Conservation (phyloP, 1,140 invertebrate species). For the Drosophila tsacasi region DNA sequence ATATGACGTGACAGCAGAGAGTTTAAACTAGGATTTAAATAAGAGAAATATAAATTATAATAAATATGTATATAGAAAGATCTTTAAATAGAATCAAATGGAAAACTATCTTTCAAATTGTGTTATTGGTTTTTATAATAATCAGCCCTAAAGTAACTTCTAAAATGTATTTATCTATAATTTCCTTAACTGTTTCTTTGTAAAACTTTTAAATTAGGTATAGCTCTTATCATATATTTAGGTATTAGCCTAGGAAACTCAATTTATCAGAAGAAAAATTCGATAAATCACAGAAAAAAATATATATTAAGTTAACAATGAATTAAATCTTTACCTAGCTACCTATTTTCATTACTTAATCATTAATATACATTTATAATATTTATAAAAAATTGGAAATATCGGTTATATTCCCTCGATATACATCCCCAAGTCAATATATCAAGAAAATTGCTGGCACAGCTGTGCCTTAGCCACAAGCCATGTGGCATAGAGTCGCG, state of each 20-base stretch:
- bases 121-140: too few species aligned
- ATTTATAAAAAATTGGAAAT: too few species aligned
- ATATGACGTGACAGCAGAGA: background rate
- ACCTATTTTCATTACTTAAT: too few species aligned
- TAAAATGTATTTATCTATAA: too few species aligned
- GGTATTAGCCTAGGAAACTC: too few species aligned
- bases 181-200: too few species aligned
- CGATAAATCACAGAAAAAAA: background rate
- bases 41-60: background rate
- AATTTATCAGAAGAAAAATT: background rate
- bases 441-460: slow-evolving; percentile 25
- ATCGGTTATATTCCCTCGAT: background rate
- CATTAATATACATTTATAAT: too few species aligned
- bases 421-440: slow-evolving; percentile 37
- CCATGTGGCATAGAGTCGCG: background rate
- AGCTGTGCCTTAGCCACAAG: slow-evolving; percentile 30
- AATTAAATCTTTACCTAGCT: too few species aligned
- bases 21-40: background rate
- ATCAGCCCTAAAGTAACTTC: too few species aligned
- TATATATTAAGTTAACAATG: background rate
- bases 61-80: rapidly evolving
- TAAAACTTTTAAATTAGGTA: too few species aligned
- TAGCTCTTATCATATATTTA: too few species aligned
- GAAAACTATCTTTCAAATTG: too few species aligned
- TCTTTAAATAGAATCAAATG: background rate